Base-by-base conservation (phyloP, 2,797 vertebrate genomes). In the Protosalanx chinensis region DNA sequence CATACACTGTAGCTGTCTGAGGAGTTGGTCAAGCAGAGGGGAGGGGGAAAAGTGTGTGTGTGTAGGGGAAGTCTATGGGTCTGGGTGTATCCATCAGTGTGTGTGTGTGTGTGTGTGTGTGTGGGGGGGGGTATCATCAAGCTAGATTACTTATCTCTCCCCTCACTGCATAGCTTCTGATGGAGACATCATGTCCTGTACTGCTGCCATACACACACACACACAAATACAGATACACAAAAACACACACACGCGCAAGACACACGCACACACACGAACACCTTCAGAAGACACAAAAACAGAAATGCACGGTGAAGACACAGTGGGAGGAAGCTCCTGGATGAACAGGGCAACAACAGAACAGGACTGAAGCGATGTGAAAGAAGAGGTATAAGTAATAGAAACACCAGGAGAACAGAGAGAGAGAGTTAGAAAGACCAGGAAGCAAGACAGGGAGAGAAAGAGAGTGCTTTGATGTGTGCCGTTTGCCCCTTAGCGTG, bases 401-500 rank as follows among this genome's bases (percentile, higher is more conserved):
- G 51, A 74, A 58, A 71, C 58, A 77, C 51, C 27, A 51, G 51
- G 59, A 73, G 29, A 13, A 29, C 51, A 35, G 60, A 46, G 20
- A 12, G 61, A 20, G 16, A 33, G 53, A n/a, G 58, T 27, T 49
- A 20, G 53, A 60, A 65, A 58, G 58, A 71, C 49, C 20, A 6
- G 51, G 53, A 61, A 53, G 61, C 29, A 53, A 56, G 67, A 62
- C 32, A 46, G 37, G 20, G 58, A 46, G 27, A 67, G 57, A 56
- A 62, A 77, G 59, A 30, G 69, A 27, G 85, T 84, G 87, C 81
- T 87, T 85, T 83, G 82, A 87, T 82, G 87, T 81, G 79, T 91
- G 91, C 88, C 84, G 88, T 89, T 90, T 87, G 82, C 87, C 90
- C 90, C 92, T 90, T 87, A 88, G 92, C 86, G 81, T 86, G 91